Evolutionary conservation across 2,888 invertebrate species (phyloP).

Genomic region (Cerceris ruficornis): DNA sequence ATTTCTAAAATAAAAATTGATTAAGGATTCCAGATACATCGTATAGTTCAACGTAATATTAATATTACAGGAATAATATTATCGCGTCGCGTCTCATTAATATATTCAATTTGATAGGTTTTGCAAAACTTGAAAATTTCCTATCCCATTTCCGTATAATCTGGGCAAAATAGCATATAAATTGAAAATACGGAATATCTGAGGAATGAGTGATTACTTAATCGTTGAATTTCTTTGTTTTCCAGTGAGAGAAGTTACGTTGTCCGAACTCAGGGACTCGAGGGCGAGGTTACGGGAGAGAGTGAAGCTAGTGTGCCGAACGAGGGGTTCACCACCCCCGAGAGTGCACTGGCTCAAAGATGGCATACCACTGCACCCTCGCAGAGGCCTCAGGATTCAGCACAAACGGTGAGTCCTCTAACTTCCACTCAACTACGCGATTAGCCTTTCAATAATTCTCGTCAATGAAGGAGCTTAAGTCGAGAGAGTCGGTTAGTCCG

Average conservation of each 20-base stretch:
- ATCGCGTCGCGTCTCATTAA: no score
- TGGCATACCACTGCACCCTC: slow-evolving; percentile 78
- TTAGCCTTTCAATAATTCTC: not conserved
- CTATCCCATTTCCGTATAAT: no score
- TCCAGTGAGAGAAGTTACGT: slow-evolving; percentile 80
- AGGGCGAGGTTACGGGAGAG: slow-evolving; percentile 80
- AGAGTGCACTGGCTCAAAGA: slow-evolving; percentile 81
- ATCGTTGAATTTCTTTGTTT: slow-evolving; percentile 28
- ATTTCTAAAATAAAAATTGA: no score
- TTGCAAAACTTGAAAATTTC: no score
- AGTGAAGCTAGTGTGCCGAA: slow-evolving; percentile 81
- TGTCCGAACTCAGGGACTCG: slow-evolving; percentile 81
- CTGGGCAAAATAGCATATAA: no score
- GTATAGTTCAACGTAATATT: no score
- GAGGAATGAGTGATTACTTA: not conserved
- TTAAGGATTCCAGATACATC: no score
- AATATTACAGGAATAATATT: no score
- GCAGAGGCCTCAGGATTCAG: slow-evolving; percentile 80
- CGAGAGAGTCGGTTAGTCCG: no score
- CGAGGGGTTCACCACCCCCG: slow-evolving; percentile 80
- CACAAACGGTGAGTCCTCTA: slow-evolving; percentile 79
- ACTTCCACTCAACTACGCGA: not conserved
- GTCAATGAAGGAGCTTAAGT: no score
- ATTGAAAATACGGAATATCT: no score
- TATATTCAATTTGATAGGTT: no score